Evolutionary conservation across 2,888 invertebrate genomes (phyloP), one percentile per base, ranked within the genome.

Genomic region (Lepeophtheirus nordmannii): DNA sequence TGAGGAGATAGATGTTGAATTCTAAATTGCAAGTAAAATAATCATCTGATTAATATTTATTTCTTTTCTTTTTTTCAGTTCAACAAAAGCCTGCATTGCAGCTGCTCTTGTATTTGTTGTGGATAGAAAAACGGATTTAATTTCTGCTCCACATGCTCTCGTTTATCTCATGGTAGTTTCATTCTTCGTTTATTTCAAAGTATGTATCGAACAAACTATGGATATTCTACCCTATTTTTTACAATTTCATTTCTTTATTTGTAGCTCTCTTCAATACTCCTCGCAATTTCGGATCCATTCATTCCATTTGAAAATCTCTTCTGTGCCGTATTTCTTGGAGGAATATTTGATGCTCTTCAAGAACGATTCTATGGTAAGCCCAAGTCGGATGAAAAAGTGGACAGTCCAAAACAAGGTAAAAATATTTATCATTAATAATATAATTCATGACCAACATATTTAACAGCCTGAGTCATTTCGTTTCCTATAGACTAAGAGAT

Each of bases 281-380:
- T 98, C 72, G 93, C 94, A 71, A 96, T 98, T 73, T 92, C 93
- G 75, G 98, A 99, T 80, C 98, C 98, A 53, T 97, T 99, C 78
- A 85, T 92, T 73, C 98, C 98, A 14, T 93, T 98, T 75, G 98
- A 99, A 80, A 99, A 99, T 77, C 80, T 99, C 67, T 87, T 90
- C 79, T 97, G 94, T 76, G 93, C 96, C 23, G 79, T 96, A 64
- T 92, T 92, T 80, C 84, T 98, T 77, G 98, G 98, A 56, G 98
- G 98, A 66, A 88, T 98, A 75, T 96, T 94, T 89, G 98, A 99
- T 78, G 92, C 93, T 46, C 80, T 97, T 73, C 57, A 65, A 56
- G 58, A 65, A 58, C 57, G 58, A 10, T 65, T 65, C 65, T 65
- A 65, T 58, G 65, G 65, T 53, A 39, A 41, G 1, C 39, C 39